These are phyloP conservation scores for Troides aeacus DNA, from an alignment of 2,888 invertebrate genomes.

Conservation along the genomic window DNA sequence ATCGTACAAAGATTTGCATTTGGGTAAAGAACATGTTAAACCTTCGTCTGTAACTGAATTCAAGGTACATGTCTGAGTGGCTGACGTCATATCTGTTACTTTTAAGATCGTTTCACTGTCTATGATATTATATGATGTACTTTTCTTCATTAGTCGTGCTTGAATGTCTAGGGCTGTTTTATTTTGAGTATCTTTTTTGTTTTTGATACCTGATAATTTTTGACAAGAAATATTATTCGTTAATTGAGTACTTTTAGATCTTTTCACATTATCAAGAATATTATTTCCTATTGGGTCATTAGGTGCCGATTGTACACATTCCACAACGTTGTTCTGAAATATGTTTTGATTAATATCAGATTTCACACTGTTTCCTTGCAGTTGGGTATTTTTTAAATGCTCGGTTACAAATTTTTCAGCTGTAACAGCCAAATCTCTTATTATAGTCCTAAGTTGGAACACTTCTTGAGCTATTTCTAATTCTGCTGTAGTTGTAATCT, in stretches of 20 bases:
- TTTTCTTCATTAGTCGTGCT: constrained; percentile 48
- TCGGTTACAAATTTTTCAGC: constrained; percentile 52
- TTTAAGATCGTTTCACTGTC: constrained; percentile 65
- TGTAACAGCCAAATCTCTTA: constrained; percentile 51
- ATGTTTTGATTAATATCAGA: constrained; percentile 17
- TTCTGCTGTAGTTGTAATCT: constrained; percentile 38
- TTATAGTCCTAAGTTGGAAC: constrained; percentile 50
- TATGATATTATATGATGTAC: constrained; percentile 62
- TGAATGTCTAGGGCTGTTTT: constrained; percentile 41
- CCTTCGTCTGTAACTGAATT: constrained; percentile 36
- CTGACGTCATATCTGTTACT: constrained; percentile 68
- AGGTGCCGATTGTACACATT: constrained; percentile 10
- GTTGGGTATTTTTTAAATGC: constrained; percentile 42
- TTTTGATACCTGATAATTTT: constrained; percentile 45
- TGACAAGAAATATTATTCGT: constrained; percentile 40
- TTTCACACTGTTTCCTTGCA: constrained; percentile 31
- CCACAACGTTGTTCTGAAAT: constrained; percentile 16
- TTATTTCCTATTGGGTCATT: constrained; percentile 8
- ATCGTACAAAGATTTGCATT: constrained; percentile 51
- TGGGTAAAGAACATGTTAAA: constrained; percentile 41
- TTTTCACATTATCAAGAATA: constrained; percentile 31
- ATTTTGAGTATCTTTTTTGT: constrained; percentile 48
- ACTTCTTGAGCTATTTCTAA: constrained; percentile 54
- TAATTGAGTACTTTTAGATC: constrained; percentile 50
- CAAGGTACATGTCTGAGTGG: constrained; percentile 38